phyloP scores from a whole-genome alignment of 2,113 vertebrate species.

The Mus pahari region DNA sequence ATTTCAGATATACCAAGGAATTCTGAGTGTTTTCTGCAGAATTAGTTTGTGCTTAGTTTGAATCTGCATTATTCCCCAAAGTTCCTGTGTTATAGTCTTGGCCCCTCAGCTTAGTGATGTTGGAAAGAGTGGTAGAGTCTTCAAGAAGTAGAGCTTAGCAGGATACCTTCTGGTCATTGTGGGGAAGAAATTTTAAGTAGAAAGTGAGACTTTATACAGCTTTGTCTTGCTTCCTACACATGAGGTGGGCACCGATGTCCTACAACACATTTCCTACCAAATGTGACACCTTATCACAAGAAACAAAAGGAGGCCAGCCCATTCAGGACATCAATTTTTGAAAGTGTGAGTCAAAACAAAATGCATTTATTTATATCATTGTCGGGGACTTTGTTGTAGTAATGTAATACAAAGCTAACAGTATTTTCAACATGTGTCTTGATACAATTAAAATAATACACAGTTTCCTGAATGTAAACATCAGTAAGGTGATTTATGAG shows the following conservation, averaged over 20 bases:
- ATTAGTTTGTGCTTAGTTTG: not conserved
- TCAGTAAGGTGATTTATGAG: not conserved
- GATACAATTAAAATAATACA: not conserved
- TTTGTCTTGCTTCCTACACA: not conserved
- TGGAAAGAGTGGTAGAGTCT: not conserved
- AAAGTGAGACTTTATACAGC: not conserved
- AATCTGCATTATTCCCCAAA: not conserved
- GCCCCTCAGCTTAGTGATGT: not conserved
- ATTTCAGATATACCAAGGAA: not conserved
- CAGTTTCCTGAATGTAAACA: conserved; percentile 25
- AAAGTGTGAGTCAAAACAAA: not conserved
- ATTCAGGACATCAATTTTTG: not conserved
- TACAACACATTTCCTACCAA: not conserved
- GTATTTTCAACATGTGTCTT: not conserved
- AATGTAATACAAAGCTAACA: not conserved
- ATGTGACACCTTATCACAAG: not conserved
- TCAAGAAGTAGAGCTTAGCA: accelerated
- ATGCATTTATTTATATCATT: not conserved
- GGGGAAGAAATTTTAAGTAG: not conserved
- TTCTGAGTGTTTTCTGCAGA: not conserved
- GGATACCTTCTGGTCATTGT: not conserved
- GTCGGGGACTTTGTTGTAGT: not conserved
- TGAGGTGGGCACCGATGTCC: not conserved
- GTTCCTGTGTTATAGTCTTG: not conserved
- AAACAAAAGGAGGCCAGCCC: not conserved